Percentiles rank a stretch among this genome's conserved stretches.
Evolutionary conservation across 2,113 vertebrate genomes (phyloP).

Genomic region (Pollimyrus isidori): DNA sequence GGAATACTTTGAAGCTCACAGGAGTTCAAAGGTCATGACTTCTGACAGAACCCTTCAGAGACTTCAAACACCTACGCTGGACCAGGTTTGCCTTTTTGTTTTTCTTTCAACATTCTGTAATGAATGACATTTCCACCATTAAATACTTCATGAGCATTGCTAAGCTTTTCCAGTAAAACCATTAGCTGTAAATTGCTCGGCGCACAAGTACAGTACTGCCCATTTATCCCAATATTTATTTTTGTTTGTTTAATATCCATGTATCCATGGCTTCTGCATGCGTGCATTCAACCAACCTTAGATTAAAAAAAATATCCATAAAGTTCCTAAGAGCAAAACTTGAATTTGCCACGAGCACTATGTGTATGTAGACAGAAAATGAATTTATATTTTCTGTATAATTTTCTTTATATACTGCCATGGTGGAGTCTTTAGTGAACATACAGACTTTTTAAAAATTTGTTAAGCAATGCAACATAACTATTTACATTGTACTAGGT

Average conservation of each 20-base stretch:
- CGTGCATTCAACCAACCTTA: background rate
- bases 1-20: slow-evolving; percentile 95
- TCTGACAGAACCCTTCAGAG: slow-evolving; percentile 89
- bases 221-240: background rate
- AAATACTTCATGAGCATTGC: background rate
- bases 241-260: background rate
- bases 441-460: background rate
- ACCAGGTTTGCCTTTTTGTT: slow-evolving; percentile 66
- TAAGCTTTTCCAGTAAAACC: background rate
- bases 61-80: slow-evolving; percentile 71
- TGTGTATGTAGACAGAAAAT: background rate
- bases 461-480: background rate
- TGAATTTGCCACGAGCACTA: background rate
- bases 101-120: background rate
- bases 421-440: background rate
- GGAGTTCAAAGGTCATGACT: slow-evolving; percentile 87
- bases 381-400: background rate
- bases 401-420: background rate
- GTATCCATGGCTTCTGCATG: background rate
- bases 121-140: background rate
- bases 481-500: background rate
- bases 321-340: background rate
- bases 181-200: background rate
- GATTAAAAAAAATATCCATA: background rate
- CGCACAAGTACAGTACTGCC: background rate